phyloP scores from a whole-genome alignment of 1,140 invertebrate genomes.

The Brachionus asplanchnoidis region DNA sequence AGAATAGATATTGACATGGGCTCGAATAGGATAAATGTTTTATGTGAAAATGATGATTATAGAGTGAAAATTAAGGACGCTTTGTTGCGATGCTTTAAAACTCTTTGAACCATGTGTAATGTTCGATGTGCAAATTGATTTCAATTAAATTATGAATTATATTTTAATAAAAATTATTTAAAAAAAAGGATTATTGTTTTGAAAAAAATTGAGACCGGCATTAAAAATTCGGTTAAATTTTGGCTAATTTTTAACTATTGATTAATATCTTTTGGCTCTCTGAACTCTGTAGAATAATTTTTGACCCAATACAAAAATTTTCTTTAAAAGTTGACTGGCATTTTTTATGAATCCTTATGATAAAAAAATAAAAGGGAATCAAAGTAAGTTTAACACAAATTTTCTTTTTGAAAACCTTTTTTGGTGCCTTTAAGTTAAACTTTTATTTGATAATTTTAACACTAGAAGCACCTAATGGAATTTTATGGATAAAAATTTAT shows the following conservation, averaged over 20 bases:
- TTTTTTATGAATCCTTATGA: no score
- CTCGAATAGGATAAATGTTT: background rate
- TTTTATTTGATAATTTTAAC: no score
- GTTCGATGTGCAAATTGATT: background rate
- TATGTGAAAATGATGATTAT: slow-evolving; percentile 27
- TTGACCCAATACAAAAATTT: no score
- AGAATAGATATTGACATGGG: slow-evolving; percentile 8
- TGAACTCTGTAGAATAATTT: no score
- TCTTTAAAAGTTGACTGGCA: no score
- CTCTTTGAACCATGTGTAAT: background rate
- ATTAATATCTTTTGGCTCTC: no score
- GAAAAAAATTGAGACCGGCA: background rate
- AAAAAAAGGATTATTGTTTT: background rate
- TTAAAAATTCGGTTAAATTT: background rate
- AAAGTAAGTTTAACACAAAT: no score
- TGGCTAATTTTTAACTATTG: background rate
- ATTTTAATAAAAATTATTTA: background rate
- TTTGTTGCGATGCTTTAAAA: slow-evolving; percentile 13
- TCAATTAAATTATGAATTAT: background rate
- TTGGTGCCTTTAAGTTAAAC: no score
- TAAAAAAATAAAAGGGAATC: no score
- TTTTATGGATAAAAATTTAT: no score
- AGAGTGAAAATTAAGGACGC: slow-evolving; percentile 31
- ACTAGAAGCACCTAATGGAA: no score
- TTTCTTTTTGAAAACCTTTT: no score